Evolutionary conservation across 2,797 vertebrate genomes (phyloP), one percentile per base, ranked within the genome.

Genomic region (Acipenser oxyrinchus): DNA sequence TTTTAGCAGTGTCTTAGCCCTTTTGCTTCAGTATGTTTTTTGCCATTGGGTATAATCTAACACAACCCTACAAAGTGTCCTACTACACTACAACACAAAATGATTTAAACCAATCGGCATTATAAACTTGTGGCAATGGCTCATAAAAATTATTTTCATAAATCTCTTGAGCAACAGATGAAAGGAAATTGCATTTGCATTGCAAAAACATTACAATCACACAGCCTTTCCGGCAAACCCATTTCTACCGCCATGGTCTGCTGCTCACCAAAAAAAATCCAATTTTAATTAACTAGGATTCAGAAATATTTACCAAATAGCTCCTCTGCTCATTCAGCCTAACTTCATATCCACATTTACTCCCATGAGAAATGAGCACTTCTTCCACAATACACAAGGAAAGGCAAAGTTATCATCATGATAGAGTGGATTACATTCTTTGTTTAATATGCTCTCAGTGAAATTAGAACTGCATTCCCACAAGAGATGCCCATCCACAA

Each of bases 171-270:
- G 81, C 69, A 68, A 74, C 13, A 60, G 57, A 53, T 68, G 65
- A 69, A 49, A 63, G 71, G 62, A 79, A 83, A 88, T 87, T 82
- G 83, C 83, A 88, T 89, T 86, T 85, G 84, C 83, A 87, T 80
- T 88, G 83, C 84, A 86, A 87, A 80, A 79, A 66, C 37, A 6
- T 70, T 68, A 50, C 60, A 23, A 37, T 10, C 48, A 10, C 6
- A 23, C 12, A 62, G 18, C 67, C 71, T 78, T 66, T 62, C 75
- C 63, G 66, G 72, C 76, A 76, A 37, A 73, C 75, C 73, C 75
- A 74, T 76, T 81, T 77, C 69, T 72, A 66, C 76, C 71, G 72
- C 77, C 58, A 68, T 23, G 74, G 77, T 78, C 77, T 75, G 79
- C 69, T 15, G 48, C 82, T 76, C 79, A 81, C 76, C 82, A 83